A percentile compares a stretch with the other conserved stretches of the same genome.
These are phyloP conservation scores for Halisarca cf. caerulea DNA, from an alignment of 37 sponge, comb jelly and placozoan species.

Conservation along the genomic window DNA sequence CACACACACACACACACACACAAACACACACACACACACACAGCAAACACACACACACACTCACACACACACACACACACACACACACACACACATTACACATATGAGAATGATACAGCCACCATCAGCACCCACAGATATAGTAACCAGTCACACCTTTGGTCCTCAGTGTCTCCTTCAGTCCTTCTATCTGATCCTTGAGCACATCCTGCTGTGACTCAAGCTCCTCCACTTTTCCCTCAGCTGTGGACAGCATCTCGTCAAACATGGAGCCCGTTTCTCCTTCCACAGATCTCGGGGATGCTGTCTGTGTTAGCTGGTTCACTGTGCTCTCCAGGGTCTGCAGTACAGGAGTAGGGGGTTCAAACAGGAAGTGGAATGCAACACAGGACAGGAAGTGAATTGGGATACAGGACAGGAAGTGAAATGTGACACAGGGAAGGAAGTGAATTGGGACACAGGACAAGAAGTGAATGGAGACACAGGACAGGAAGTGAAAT, in stretches of 20 bases:
- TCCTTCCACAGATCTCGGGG: neutral
- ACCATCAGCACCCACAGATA: no score
- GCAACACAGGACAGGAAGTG: neutral
- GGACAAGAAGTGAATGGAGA: no score
- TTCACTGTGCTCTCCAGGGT: neutral
- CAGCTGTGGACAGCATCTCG: neutral
- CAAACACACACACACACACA: no score
- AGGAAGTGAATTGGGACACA: no score
- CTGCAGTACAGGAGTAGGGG: neutral
- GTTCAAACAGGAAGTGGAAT: neutral
- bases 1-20: no score
- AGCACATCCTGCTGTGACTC: neutral
- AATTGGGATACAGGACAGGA: neutral
- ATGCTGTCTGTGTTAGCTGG: neutral
- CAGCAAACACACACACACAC: no score
- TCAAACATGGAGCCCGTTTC: neutral
- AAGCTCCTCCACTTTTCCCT: neutral
- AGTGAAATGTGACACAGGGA: no score
- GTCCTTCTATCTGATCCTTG: neutral
- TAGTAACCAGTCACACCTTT: no score
- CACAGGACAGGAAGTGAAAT: no score
- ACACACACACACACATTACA: no score
- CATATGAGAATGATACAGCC: no score
- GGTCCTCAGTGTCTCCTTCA: neutral
- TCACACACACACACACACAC: no score